phyloP scores from a whole-genome alignment of 2,888 invertebrate genomes.

The Teinopalpus imperialis region DNA sequence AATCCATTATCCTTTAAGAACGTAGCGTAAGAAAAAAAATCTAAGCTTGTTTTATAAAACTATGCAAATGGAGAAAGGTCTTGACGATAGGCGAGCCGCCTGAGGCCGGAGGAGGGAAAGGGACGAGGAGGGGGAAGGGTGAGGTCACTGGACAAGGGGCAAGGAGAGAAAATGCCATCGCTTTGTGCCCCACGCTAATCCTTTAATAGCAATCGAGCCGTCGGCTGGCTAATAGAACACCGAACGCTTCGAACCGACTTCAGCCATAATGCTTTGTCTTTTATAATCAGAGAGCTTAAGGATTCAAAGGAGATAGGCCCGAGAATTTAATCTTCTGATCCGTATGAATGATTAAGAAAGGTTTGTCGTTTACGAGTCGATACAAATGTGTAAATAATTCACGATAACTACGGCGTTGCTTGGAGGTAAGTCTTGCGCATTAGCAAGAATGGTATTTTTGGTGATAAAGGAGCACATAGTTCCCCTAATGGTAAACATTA shows the following conservation, averaged over 20 bases:
- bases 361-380: conserved; percentile 4
- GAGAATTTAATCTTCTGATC: conserved; percentile 24
- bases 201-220: conserved; percentile 75
- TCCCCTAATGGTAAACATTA: too few relatives aligned
- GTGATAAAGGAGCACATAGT: too few relatives aligned
- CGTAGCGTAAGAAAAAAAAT: conserved; percentile 61
- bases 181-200: conserved; percentile 73
- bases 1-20: conserved; percentile 70
- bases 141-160: conserved; percentile 65
- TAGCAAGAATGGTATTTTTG: not conserved
- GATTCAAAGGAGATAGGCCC: conserved; percentile 29
- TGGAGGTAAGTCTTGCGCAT: not conserved
- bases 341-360: conserved; percentile 24
- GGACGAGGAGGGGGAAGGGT: conserved; percentile 36
- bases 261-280: conserved; percentile 35
- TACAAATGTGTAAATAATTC: conserved; percentile 11
- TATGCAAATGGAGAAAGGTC: conserved; percentile 79
- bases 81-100: conserved; percentile 58
- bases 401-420: not conserved
- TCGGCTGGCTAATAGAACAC: conserved; percentile 36
- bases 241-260: conserved; percentile 28
- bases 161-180: conserved; percentile 69
- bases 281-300: conserved; percentile 33
- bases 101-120: conserved; percentile 37
- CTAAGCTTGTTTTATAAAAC: conserved; percentile 66